A percentile compares a stretch with the other conserved stretches of the same genome.
phyloP scores from a whole-genome alignment of 1,140 invertebrate genomes.

The Platorchestia sp. region DNA sequence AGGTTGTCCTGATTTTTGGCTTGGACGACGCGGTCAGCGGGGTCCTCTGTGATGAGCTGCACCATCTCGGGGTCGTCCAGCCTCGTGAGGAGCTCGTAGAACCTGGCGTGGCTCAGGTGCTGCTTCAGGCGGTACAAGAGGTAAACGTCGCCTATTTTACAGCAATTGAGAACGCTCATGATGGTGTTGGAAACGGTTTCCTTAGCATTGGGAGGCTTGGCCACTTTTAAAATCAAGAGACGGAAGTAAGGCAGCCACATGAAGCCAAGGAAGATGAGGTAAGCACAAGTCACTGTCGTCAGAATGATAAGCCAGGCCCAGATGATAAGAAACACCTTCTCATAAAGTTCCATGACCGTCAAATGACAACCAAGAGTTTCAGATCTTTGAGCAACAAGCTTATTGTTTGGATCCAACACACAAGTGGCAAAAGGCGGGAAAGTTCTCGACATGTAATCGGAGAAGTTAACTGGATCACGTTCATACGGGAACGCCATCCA shows the following conservation, averaged over 20 bases:
- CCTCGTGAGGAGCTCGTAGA: constrained; percentile 52
- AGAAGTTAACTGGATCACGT: constrained; percentile 56
- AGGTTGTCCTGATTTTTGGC: constrained; percentile 54
- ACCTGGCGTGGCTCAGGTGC: constrained; percentile 56
- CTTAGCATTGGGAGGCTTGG: constrained; percentile 56
- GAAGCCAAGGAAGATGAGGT: constrained; percentile 58
- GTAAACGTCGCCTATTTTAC: constrained; percentile 57
- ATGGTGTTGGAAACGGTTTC: constrained; percentile 53
- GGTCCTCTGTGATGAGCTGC: constrained; percentile 47
- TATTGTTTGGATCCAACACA: constrained; percentile 36
- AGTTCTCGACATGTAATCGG: constrained; percentile 57
- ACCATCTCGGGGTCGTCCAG: constrained; percentile 39
- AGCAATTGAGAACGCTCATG: constrained; percentile 43
- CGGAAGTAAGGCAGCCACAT: constrained; percentile 59
- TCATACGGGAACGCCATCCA: constrained; percentile 57
- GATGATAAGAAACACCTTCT: constrained; percentile 57
- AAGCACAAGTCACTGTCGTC: constrained; percentile 56
- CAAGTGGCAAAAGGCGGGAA: constrained; percentile 58
- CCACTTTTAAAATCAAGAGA: constrained; percentile 48
- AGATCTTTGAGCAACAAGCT: constrained; percentile 25
- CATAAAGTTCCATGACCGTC: constrained; percentile 58
- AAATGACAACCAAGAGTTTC: constrained; percentile 58
- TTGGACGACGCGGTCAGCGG: constrained; percentile 52
- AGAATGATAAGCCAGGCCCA: constrained; percentile 56
- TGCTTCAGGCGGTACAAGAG: constrained; percentile 56